phyloP scores from a whole-genome alignment of 2,113 vertebrate species.

The Thunnus maccoyii region DNA sequence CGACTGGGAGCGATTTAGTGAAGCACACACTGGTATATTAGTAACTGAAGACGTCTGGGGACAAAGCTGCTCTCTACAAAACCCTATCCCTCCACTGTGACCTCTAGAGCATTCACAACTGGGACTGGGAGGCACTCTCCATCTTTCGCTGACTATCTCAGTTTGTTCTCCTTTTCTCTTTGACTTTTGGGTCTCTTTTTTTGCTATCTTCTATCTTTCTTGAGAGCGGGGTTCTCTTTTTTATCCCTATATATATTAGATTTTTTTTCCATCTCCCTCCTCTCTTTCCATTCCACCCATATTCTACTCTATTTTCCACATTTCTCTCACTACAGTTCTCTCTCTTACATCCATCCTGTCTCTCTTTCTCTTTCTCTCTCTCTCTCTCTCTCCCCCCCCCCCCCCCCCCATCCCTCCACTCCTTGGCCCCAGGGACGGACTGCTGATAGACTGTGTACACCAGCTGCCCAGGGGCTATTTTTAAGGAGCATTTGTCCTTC shows the following conservation, averaged over 20 bases:
- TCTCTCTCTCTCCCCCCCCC: constrained; percentile 23
- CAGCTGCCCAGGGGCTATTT: constrained; percentile 85
- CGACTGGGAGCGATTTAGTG: constrained; percentile 83
- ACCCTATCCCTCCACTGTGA: constrained; percentile 74
- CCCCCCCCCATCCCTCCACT: constrained; percentile 47
- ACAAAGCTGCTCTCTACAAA: constrained; percentile 74
- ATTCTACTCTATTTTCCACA: constrained; percentile 66
- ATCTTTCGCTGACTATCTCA: constrained; percentile 69
- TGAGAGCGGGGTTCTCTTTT: constrained; percentile 36
- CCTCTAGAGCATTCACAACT: constrained; percentile 78
- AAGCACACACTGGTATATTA: constrained; percentile 80
- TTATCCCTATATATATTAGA: constrained; percentile 23
- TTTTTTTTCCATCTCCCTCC: constrained; percentile 18
- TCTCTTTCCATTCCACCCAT: constrained; percentile 61
- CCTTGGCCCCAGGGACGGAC: constrained; percentile 83
- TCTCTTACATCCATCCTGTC: constrained; percentile 69
- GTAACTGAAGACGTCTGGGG: constrained; percentile 83
- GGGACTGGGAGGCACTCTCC: constrained; percentile 66
- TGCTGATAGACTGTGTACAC: constrained; percentile 87
- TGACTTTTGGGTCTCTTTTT: constrained; percentile 43
- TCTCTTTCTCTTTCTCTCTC: constrained; percentile 50
- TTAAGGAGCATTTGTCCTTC: constrained; percentile 89
- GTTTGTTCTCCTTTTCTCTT: constrained; percentile 64
- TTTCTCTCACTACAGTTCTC: constrained; percentile 67
- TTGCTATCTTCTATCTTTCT: constrained; percentile 18